Evolutionary conservation across 1,140 invertebrate genomes (phyloP), one percentile per base, ranked within the genome.

Genomic region (Tribolium castaneum): DNA sequence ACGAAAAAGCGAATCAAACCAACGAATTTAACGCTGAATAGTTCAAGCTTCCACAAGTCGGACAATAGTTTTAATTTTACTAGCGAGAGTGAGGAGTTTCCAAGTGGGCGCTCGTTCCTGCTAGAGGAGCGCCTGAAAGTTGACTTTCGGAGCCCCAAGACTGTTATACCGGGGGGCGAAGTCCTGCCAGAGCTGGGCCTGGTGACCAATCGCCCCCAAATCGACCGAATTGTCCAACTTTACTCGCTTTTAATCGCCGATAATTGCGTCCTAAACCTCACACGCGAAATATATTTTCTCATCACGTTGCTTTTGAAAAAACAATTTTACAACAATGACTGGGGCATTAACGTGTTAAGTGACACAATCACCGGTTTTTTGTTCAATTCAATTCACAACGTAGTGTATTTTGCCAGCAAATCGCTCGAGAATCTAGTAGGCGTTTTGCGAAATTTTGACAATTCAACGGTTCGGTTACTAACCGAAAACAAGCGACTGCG

Each of bases 281-380:
- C 89, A 79, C 88, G 88, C 72, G 91, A 92, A 85, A 83, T 92
- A 25, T 90, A 91, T 84, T 91, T 91, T 84, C 81, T 91, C 4
- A 86, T 91, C 51, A 87, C 89, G 16, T 83, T 92, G 13, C 81
- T 92, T 13, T 59, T 86, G 10, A 80, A 30, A 34, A 82, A 83
- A 73, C 75, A 82, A 54, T 76, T 25, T 14, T 51, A 72, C 14
- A 10, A 34, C 19, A 39, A 70, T 12, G 56, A 62, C 75, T 72
- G 76, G 45, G 82, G 77, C 14, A 49, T 81, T 51, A 50, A 73
- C 56, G 51, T 78, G 59, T 80, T 81, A 35, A 74, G 71, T 35
- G 54, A 78, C 4, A 45, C 66, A 49, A 22, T 73, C n/a, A 78
- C 45, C 50, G 25, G 14, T 34, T 75, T 5, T 25, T 56, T 85